Evolutionary conservation across 30 jellyfish, hydroid and myxozoan genomes (phyloP), one percentile per base, ranked within the genome.

Genomic region (Hydractinia symbiolongicarpus): DNA sequence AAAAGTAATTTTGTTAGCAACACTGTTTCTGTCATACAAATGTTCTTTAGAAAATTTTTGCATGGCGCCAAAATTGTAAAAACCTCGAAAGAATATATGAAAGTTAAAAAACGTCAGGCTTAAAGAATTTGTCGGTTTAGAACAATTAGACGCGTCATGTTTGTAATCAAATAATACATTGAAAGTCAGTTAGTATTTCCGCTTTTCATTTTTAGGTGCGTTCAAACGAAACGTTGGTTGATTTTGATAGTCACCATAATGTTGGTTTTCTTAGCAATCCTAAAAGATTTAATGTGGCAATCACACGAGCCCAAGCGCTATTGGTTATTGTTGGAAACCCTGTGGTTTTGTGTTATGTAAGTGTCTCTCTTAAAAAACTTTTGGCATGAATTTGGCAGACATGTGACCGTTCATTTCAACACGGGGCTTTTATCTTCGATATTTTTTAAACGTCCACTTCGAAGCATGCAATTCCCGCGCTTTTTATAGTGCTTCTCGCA

Each of bases 191-290:
- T 2, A 30, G 44, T 30, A 30, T 30, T 30, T 30, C 44, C 44
- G 44, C 44, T 30, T 30, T 30, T 30, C 44, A 30, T 30, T 30
- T 30, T 2, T 30, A 90, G 97, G 97, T 91, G 13, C 93, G 98
- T 4, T 86, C 98, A 50, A 86, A 83, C 62, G 98, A 86, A 55
- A 82, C 82, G 4, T 79, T 67, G 58, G 88, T 91, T 5, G 62
- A 89, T 40, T 84, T 81, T 54, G 98, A 91, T 53, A 58, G 73
- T 16, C 83, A 83, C n/a, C 98, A 91, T 62, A 54, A 88, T 49
- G 84, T 91, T 30, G 98, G 98, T n/a, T 91, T 91, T 69, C 87
- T 91, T 55, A 67, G 93, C 77, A 91, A 91, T 73, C 98, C 98
- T 4, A 91, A 86, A 67, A 82, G 98, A 53, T 91, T 91, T 58